phyloP scores from a whole-genome alignment of 2,113 vertebrate genomes.

The Epinephelus moara region DNA sequence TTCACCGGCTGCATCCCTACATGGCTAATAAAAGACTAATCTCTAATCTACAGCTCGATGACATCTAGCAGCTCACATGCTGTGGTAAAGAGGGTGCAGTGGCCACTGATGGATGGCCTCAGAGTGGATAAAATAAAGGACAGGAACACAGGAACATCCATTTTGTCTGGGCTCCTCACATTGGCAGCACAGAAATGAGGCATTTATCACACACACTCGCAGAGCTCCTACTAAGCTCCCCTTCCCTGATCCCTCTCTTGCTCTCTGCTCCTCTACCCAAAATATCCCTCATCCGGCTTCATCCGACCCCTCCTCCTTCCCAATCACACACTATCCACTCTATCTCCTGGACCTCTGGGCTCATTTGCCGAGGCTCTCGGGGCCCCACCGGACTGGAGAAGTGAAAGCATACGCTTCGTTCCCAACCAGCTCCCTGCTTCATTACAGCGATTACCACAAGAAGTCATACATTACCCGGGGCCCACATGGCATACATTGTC shows the following conservation, averaged over 20 bases:
- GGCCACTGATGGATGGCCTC: slow-evolving; percentile 30
- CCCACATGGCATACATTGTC: slow-evolving; percentile 21
- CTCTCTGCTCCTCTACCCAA: slow-evolving; percentile 42
- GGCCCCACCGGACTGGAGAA: slow-evolving; percentile 23
- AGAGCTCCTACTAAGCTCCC: slow-evolving; percentile 20
- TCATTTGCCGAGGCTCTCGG: slow-evolving; percentile 54
- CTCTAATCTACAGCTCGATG: background rate
- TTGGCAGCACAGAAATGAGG: slow-evolving; percentile 57
- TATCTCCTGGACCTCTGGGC: slow-evolving; percentile 42
- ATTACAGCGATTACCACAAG: slow-evolving; percentile 58
- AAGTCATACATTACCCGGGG: slow-evolving; percentile 64
- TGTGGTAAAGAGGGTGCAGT: background rate
- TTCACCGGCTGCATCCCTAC: background rate
- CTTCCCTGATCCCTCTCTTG: background rate
- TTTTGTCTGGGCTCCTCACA: slow-evolving; percentile 50
- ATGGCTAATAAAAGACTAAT: background rate
- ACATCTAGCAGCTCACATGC: background rate
- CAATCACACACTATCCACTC: slow-evolving; percentile 31
- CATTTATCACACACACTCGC: slow-evolving; percentile 60
- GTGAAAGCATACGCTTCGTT: background rate
- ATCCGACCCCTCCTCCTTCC: background rate
- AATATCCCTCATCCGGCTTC: slow-evolving; percentile 51
- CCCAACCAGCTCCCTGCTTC: slow-evolving; percentile 44
- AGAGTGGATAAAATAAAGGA: slow-evolving; percentile 37
- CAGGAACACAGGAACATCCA: slow-evolving; percentile 42